phyloP scores from a whole-genome alignment of 2,888 invertebrate genomes.

The Tetheella fluctuosa region DNA sequence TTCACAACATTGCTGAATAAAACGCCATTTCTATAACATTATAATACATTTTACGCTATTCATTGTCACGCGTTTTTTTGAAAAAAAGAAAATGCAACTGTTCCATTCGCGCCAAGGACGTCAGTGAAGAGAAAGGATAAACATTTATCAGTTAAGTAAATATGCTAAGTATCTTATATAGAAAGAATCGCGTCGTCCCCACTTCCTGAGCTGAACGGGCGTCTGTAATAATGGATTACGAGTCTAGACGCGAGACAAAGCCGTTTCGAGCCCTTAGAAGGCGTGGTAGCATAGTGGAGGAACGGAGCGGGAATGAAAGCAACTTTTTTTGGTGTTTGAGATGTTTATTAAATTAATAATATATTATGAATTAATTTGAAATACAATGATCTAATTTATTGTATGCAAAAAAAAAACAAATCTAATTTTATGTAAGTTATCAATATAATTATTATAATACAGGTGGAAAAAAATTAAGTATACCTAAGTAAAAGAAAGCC shows the following conservation, averaged over 20 bases:
- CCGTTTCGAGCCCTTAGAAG: slow-evolving; percentile 66
- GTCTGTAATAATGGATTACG: slow-evolving; percentile 80
- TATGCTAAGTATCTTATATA: slow-evolving; percentile 74
- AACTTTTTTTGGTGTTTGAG: neutral
- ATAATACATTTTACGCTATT: neutral
- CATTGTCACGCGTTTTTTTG: slow-evolving; percentile 42
- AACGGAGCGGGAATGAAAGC: slow-evolving; percentile 30
- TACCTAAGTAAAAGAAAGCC: too few relatives aligned
- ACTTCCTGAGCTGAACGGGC: slow-evolving; percentile 61
- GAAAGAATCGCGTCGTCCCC: slow-evolving; percentile 52
- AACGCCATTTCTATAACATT: neutral
- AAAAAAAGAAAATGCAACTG: slow-evolving; percentile 67
- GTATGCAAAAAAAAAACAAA: too few relatives aligned
- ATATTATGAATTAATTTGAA: too few relatives aligned
- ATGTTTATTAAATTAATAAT: neutral
- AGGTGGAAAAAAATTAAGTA: too few relatives aligned
- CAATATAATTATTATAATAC: too few relatives aligned
- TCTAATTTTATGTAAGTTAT: too few relatives aligned
- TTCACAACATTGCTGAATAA: neutral
- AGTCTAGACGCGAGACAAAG: slow-evolving; percentile 79
- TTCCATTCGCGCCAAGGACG: slow-evolving; percentile 64
- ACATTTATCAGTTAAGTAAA: slow-evolving; percentile 76
- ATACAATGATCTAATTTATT: too few relatives aligned
- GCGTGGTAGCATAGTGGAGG: slow-evolving; percentile 21
- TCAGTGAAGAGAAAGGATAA: slow-evolving; percentile 71